phyloP scores from a whole-genome alignment of 1,140 invertebrate species.

The Argopecten irradians region DNA sequence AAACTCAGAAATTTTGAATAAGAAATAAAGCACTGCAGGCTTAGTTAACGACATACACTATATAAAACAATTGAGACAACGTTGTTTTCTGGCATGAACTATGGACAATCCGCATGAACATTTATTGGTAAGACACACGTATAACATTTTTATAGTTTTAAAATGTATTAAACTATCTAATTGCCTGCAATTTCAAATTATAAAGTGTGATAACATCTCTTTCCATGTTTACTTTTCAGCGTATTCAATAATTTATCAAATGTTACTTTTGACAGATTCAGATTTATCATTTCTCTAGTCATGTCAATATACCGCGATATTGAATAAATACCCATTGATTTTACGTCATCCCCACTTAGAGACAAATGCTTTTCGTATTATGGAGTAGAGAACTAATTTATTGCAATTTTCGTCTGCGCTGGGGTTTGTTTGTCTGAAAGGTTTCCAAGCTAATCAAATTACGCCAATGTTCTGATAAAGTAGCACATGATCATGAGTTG shows the following conservation, averaged over 20 bases:
- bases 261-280: not conserved
- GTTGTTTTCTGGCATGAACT: too few relatives aligned
- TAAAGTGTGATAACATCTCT: not conserved
- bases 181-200: not conserved
- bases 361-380: constrained; percentile 17
- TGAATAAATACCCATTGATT: constrained; percentile 2
- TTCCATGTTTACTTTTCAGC: not conserved
- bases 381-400: not conserved
- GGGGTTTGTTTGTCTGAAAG: constrained; percentile 21
- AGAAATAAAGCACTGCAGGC: too few relatives aligned
- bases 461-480: constrained; percentile 1
- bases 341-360: not conserved
- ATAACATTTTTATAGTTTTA: too few relatives aligned
- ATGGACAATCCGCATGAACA: too few relatives aligned
- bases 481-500: not conserved
- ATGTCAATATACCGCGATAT: not conserved
- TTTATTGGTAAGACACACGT: too few relatives aligned
- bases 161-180: too few relatives aligned
- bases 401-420: constrained; percentile 9
- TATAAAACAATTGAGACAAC: too few relatives aligned
- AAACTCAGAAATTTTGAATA: too few relatives aligned
- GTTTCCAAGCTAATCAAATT: not conserved
- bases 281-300: not conserved
- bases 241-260: not conserved
- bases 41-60: too few relatives aligned